Percentiles rank a stretch among this genome's conserved stretches.
Conservation (phyloP, 2,113 vertebrate genomes). For the Callorhinus ursinus region DNA sequence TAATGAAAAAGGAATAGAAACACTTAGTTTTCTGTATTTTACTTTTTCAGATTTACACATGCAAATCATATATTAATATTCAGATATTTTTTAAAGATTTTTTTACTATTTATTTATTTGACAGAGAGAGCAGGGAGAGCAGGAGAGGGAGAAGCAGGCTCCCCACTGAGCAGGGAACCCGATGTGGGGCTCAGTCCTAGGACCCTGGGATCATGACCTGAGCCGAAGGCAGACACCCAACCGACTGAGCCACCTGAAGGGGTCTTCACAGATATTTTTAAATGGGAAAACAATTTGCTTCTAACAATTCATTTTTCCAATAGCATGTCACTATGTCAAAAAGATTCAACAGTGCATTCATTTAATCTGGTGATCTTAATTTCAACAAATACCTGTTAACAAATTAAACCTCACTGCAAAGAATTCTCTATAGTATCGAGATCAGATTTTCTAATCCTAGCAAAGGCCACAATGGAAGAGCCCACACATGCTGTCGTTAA, state of each 20-base stretch:
- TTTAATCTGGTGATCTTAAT: slow-evolving; percentile 48
- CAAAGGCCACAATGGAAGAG: slow-evolving; percentile 35
- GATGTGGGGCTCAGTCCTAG: too few species aligned
- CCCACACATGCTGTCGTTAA: neutral
- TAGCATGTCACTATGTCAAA: slow-evolving; percentile 23
- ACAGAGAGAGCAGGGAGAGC: too few species aligned
- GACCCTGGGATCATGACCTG: too few species aligned
- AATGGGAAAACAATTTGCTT: slow-evolving; percentile 58
- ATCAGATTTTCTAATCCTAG: slow-evolving; percentile 31
- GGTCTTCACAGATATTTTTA: slow-evolving; percentile 61
- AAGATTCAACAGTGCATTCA: slow-evolving; percentile 54
- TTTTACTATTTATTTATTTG: too few species aligned
- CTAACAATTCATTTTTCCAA: slow-evolving; percentile 61
- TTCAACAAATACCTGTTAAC: slow-evolving; percentile 40
- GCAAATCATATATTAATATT: slow-evolving; percentile 69
- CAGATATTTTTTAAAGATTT: slow-evolving; percentile 42
- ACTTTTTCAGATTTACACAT: slow-evolving; percentile 66
- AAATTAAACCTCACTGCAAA: slow-evolving; percentile 20
- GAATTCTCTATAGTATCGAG: neutral
- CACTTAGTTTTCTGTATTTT: slow-evolving; percentile 22
- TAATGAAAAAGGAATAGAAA: slow-evolving; percentile 64
- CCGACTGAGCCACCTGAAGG: too few species aligned
- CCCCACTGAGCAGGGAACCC: too few species aligned
- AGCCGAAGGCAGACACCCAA: too few species aligned
- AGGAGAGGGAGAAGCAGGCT: too few species aligned